Evolutionary conservation across 1,140 invertebrate genomes (phyloP).

Genomic region (Hestina assimilis): DNA sequence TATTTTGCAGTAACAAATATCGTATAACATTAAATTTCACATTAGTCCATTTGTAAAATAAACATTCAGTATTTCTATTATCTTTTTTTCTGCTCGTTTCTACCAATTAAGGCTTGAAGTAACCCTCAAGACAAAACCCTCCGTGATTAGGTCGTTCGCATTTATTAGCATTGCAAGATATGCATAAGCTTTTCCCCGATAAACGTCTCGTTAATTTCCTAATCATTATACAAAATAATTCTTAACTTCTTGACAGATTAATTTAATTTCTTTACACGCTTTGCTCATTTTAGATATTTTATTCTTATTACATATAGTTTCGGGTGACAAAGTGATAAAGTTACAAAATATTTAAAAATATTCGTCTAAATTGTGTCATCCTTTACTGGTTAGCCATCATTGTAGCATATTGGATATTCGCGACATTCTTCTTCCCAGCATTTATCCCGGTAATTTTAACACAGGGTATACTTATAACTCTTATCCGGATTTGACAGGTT

Average conservation of each 20-base stretch:
- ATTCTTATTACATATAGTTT: no score
- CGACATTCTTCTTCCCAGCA: no score
- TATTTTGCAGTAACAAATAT: no score
- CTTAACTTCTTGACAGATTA: neutral
- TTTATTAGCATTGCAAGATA: slow-evolving; percentile 37
- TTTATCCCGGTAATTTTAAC: no score
- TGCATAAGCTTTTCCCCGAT: slow-evolving; percentile 34
- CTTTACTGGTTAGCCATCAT: no score
- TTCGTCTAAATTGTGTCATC: no score
- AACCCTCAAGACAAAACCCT: slow-evolving; percentile 29
- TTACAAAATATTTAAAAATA: no score
- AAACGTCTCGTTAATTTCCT: slow-evolving; percentile 29
- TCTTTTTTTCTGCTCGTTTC: slow-evolving; percentile 28
- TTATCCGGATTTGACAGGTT: no score
- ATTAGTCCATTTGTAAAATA: slow-evolving; percentile 12
- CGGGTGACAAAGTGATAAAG: no score
- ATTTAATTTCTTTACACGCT: neutral
- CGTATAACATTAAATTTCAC: neutral
- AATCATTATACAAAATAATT: slow-evolving; percentile 26
- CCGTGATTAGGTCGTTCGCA: slow-evolving; percentile 33
- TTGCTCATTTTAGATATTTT: no score
- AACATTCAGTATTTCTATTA: slow-evolving; percentile 20
- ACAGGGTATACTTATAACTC: no score
- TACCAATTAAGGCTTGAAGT: slow-evolving; percentile 38
- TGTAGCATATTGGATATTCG: no score